A percentile compares a stretch with the other conserved stretches of the same genome.
Conservation (phyloP, 2,797 vertebrate genomes). For the Podarcis siculus region DNA sequence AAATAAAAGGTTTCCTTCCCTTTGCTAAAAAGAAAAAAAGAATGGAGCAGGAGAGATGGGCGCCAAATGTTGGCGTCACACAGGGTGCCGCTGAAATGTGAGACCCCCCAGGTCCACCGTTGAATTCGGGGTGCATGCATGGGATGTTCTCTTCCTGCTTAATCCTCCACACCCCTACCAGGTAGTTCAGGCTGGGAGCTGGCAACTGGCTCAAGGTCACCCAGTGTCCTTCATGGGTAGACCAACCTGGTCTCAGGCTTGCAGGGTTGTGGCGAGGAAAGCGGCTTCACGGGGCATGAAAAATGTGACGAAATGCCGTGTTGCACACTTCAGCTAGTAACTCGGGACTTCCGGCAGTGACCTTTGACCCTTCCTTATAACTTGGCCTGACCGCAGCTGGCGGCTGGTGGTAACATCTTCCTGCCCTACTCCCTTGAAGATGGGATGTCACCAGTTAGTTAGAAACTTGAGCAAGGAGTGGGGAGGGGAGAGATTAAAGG, state of each 20-base stretch:
- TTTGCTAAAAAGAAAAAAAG: no score
- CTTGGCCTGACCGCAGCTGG: neutral
- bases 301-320: no score
- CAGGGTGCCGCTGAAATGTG: no score
- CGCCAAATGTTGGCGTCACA: no score
- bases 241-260: neutral
- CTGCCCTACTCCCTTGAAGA: neutral
- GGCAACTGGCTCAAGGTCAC: neutral
- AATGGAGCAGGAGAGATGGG: no score
- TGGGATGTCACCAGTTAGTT: neutral
- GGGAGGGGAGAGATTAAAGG: neutral
- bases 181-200: neutral
- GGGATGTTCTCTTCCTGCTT: neutral
- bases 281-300: neutral
- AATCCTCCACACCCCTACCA: neutral
- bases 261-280: neutral
- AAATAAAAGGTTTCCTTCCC: no score
- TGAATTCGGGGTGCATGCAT: no score
- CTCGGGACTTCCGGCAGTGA: neutral
- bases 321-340: neutral
- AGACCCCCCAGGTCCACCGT: no score
- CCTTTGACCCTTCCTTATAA: neutral
- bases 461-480: neutral
- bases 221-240: no score
- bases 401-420: neutral